A percentile compares a stretch with the other conserved stretches of the same genome.
These are phyloP conservation scores for Merodon equestris DNA, from an alignment of 2,888 invertebrate genomes.

Conservation along the genomic window DNA sequence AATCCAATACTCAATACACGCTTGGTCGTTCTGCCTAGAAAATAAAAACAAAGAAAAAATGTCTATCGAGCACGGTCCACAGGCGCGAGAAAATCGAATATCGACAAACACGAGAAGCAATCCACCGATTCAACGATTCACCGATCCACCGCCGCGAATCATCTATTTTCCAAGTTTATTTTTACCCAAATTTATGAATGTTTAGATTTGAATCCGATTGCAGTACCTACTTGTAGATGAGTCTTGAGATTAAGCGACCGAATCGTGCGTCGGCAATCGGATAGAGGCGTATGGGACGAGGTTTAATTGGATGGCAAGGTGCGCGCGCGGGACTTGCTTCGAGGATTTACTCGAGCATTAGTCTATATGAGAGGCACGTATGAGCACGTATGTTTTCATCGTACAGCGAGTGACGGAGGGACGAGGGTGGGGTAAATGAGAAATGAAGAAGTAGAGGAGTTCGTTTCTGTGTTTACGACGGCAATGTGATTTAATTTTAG, in stretches of 20 bases:
- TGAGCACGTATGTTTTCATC: conserved; percentile 29
- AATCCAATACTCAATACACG: conserved; percentile 60
- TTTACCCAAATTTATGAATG: conserved; percentile 68
- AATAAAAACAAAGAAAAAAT: conserved; percentile 46
- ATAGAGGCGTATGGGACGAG: too few relatives aligned
- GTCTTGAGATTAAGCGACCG: conserved; percentile 62
- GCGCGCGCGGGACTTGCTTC: conserved; percentile 41
- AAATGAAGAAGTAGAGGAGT: conserved; percentile 48
- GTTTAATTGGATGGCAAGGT: conserved; percentile 18
- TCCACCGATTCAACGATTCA: conserved; percentile 30
- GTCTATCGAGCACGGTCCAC: conserved; percentile 40
- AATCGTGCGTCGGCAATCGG: too few relatives aligned
- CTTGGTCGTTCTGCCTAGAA: conserved; percentile 56
- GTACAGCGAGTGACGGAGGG: conserved; percentile 17
- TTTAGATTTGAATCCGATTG: conserved; percentile 68
- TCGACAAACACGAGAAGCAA: conserved; percentile 39
- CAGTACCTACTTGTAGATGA: conserved; percentile 64
- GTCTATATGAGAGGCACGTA: too few relatives aligned
- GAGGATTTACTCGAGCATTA: conserved; percentile 40
- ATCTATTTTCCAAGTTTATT: conserved; percentile 68
- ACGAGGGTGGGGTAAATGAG: conserved; percentile 39
- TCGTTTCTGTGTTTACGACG: conserved; percentile 66
- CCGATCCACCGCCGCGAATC: conserved; percentile 47
- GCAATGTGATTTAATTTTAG: conserved; percentile 68
- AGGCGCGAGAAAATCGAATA: background rate